Conservation (phyloP, 2,113 vertebrate species). For the Sceloporus undulatus region DNA sequence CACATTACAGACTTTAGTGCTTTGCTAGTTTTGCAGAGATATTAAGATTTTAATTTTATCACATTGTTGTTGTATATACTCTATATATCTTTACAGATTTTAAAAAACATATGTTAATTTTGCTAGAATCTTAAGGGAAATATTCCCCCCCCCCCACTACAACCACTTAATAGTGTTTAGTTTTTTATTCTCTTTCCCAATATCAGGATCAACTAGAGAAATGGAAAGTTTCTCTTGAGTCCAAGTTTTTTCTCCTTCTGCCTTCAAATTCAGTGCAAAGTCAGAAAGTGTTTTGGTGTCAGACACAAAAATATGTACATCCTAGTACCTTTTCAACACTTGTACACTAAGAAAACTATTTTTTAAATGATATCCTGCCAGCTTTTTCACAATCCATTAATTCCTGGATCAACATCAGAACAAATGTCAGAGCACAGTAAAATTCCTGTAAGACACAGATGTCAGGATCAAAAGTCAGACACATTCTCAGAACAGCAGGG, state of each 20-base stretch:
- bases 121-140: conserved; percentile 12
- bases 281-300: conserved; percentile 64
- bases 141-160: background rate
- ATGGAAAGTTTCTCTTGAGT: conserved; percentile 41
- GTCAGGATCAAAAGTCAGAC: conserved; percentile 99
- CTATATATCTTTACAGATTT: conserved; percentile 15
- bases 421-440: conserved; percentile 92
- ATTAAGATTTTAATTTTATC: background rate
- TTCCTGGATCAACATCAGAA: conserved; percentile 94
- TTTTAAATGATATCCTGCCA: conserved; percentile 90
- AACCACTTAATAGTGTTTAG: background rate
- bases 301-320: conserved; percentile 76
- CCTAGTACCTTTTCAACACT: conserved; percentile 83
- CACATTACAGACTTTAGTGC: background rate
- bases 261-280: conserved; percentile 46
- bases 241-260: conserved; percentile 46
- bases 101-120: background rate
- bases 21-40: background rate
- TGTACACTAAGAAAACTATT: conserved; percentile 84
- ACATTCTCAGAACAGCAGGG: conserved; percentile 90
- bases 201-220: conserved; percentile 39
- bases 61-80: conserved; percentile 30
- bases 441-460: conserved; percentile 99
- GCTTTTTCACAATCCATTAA: conserved; percentile 97
- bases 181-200: background rate